Evolutionary conservation across 2,888 invertebrate genomes (phyloP).

Genomic region (Apoderus coryli): DNA sequence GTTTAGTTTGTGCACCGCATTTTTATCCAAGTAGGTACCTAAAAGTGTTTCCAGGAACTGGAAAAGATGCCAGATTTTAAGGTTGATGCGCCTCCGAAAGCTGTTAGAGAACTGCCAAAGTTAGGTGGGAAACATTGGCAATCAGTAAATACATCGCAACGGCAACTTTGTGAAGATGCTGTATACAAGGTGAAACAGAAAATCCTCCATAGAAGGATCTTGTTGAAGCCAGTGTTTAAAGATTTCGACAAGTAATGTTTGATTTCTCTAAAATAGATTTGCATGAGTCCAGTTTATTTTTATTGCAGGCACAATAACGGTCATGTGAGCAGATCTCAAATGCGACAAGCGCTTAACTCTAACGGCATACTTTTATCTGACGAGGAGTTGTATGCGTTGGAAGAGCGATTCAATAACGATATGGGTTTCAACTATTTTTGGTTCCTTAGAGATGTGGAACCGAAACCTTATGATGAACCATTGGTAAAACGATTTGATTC

Average conservation of each 20-base stretch:
- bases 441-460: slow-evolving; percentile 51
- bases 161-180: slow-evolving; percentile 40
- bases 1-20: slow-evolving; percentile 1
- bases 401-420: slow-evolving; percentile 56
- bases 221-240: slow-evolving; percentile 52
- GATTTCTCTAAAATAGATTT: neutral
- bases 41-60: slow-evolving; percentile 35
- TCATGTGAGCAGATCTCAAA: slow-evolving; percentile 53
- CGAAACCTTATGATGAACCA: slow-evolving; percentile 29
- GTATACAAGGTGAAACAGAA: slow-evolving; percentile 47
- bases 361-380: slow-evolving; percentile 51
- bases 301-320: slow-evolving; percentile 48
- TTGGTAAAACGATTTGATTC: slow-evolving; percentile 27
- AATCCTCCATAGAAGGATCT: slow-evolving; percentile 44
- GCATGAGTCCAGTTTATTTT: neutral
- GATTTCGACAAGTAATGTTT: slow-evolving; percentile 41
- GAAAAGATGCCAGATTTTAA: slow-evolving; percentile 51
- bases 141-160: slow-evolving; percentile 17
- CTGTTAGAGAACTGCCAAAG: slow-evolving; percentile 35
- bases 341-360: slow-evolving; percentile 53
- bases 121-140: slow-evolving; percentile 39
- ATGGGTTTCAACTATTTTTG: slow-evolving; percentile 59
- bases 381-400: slow-evolving; percentile 52
- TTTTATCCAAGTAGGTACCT: neutral
- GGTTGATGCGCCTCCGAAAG: slow-evolving; percentile 40